Conservation (phyloP, 2,797 vertebrate genomes). For the Synaphobranchus kaupii region DNA sequence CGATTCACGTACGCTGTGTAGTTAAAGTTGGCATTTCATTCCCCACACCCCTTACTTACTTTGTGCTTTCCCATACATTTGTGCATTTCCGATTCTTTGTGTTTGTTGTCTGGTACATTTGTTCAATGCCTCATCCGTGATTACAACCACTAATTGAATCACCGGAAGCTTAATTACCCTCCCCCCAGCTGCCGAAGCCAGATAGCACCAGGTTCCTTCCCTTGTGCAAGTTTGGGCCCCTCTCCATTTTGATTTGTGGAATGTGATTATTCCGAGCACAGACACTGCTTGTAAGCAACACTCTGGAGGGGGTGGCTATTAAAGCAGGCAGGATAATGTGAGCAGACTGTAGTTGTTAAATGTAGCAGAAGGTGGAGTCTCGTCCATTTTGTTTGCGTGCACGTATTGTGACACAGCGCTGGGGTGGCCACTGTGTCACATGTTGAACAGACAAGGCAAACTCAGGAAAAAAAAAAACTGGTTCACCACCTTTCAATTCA, state of each 20-base stretch:
- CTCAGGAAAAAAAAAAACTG: not conserved
- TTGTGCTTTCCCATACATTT: not conserved
- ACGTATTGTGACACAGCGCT: not conserved
- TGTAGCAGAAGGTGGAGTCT: not conserved
- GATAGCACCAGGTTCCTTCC: not conserved
- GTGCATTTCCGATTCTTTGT: not conserved
- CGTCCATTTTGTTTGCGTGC: not conserved
- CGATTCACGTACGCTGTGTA: not conserved
- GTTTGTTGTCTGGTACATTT: not conserved
- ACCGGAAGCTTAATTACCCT: not conserved
- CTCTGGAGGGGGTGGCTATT: constrained; percentile 1
- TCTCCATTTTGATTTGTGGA: not conserved
- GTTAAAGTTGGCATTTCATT: not conserved
- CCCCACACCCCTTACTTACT: not conserved
- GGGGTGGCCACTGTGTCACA: not conserved
- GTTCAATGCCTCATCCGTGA: not conserved
- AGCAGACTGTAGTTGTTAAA: not conserved
- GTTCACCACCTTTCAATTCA: not conserved
- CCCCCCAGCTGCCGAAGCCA: not conserved
- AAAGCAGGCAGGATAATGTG: not conserved
- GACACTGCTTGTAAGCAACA: not conserved
- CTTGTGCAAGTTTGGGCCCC: not conserved
- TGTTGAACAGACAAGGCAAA: not conserved
- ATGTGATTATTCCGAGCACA: not conserved
- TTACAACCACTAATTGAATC: not conserved